phyloP scores from a whole-genome alignment of 2,888 invertebrate genomes.

The Eucera pruinosa region DNA sequence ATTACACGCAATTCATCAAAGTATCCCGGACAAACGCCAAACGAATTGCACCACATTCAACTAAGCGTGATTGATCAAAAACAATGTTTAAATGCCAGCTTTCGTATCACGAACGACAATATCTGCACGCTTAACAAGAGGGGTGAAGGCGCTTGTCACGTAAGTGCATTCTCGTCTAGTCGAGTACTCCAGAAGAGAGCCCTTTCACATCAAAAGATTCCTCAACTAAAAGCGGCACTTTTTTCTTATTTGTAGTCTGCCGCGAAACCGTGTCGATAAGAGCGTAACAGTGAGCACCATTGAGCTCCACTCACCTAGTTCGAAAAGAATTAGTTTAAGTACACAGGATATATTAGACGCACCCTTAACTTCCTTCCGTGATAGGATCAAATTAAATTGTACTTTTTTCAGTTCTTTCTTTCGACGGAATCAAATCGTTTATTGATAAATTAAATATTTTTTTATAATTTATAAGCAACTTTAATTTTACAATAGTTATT shows the following conservation, averaged over 20 bases:
- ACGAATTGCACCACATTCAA: slow-evolving; percentile 86
- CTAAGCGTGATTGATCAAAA: slow-evolving; percentile 85
- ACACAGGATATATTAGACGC: neutral
- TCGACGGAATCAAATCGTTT: neutral
- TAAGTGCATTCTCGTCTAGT: slow-evolving; percentile 80
- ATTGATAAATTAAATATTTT: neutral
- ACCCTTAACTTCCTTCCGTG: neutral
- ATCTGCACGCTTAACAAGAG: slow-evolving; percentile 87
- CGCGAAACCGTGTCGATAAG: slow-evolving; percentile 41
- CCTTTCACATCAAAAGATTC: slow-evolving; percentile 48
- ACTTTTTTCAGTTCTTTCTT: neutral
- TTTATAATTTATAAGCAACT: neutral
- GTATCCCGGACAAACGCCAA: slow-evolving; percentile 86
- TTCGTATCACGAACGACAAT: slow-evolving; percentile 85
- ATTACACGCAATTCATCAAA: slow-evolving; percentile 70
- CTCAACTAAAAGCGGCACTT: slow-evolving; percentile 42
- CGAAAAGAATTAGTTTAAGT: slow-evolving; percentile 28
- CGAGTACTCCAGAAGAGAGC: slow-evolving; percentile 47
- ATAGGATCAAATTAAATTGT: neutral
- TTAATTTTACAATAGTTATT: no score
- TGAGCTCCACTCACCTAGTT: slow-evolving; percentile 37
- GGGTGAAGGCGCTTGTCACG: slow-evolving; percentile 88
- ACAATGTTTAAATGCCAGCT: slow-evolving; percentile 82
- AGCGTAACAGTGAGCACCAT: slow-evolving; percentile 36
- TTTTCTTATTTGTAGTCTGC: slow-evolving; percentile 42